Conservation (phyloP, 2,113 vertebrate species). For the Xiphorhynchus elegans region DNA sequence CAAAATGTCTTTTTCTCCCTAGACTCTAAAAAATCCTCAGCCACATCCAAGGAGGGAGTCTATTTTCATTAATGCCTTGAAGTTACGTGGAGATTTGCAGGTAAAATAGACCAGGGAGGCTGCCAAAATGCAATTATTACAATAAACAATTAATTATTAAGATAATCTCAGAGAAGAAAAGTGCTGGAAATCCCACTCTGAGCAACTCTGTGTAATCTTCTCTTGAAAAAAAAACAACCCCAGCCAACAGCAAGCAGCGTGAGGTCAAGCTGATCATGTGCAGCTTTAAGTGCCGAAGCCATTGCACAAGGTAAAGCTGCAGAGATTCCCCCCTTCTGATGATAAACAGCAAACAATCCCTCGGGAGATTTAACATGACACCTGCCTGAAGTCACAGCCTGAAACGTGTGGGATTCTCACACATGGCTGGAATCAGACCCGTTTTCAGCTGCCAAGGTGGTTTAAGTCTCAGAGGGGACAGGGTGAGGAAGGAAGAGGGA, state of each 20-base stretch:
- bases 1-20: background rate
- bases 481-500: background rate
- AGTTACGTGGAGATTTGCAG: background rate
- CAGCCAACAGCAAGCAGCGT: background rate
- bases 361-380: background rate
- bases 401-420: background rate
- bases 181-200: background rate
- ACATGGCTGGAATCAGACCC: background rate
- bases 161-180: background rate
- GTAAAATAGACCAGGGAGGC: background rate
- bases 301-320: background rate
- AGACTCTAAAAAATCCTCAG: background rate
- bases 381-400: background rate
- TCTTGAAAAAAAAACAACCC: background rate
- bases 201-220: background rate
- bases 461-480: background rate
- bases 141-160: background rate
- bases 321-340: background rate
- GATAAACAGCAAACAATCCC: background rate
- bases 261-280: constrained; percentile 39
- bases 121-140: background rate
- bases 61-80: background rate
- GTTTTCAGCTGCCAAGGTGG: background rate
- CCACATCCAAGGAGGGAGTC: background rate
- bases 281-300: background rate